These are phyloP conservation scores for Hydrotaea diabolus DNA, from an alignment of 2,888 invertebrate species.

Conservation along the genomic window DNA sequence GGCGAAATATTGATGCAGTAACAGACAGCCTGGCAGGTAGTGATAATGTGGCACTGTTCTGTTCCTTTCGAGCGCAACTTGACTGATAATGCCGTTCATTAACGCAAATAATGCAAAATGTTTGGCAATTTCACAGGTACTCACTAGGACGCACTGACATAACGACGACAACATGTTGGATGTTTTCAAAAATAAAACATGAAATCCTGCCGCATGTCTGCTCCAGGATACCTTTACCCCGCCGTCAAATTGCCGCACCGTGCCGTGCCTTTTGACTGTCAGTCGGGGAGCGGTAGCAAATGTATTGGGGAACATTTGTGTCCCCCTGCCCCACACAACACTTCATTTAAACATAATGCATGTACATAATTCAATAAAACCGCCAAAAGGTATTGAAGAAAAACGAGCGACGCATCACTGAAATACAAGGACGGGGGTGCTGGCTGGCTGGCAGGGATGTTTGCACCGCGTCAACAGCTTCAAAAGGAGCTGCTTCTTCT, in stretches of 20 bases:
- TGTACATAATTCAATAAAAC: conserved; percentile 43
- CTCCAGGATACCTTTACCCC: not conserved
- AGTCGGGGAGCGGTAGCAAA: not conserved
- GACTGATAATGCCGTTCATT: conserved; percentile 24
- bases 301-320: not conserved
- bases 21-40: not conserved
- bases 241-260: not conserved
- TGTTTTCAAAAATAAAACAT: conserved; percentile 7
- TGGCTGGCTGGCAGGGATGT: not conserved
- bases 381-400: conserved; percentile 29
- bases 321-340: not conserved
- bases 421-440: not conserved
- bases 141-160: not conserved
- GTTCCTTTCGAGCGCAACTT: not conserved
- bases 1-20: not conserved
- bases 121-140: not conserved
- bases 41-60: not conserved
- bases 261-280: not conserved
- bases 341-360: conserved; percentile 33
- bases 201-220: not conserved
- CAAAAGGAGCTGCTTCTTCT: not conserved
- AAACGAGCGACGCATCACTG: not conserved
- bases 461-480: not conserved
- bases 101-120: conserved; percentile 32
- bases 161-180: conserved; percentile 16